These are phyloP conservation scores for Hydrozoanthus gracilis DNA, from an alignment of 92 coral and sea anemone genomes.

Conservation along the genomic window DNA sequence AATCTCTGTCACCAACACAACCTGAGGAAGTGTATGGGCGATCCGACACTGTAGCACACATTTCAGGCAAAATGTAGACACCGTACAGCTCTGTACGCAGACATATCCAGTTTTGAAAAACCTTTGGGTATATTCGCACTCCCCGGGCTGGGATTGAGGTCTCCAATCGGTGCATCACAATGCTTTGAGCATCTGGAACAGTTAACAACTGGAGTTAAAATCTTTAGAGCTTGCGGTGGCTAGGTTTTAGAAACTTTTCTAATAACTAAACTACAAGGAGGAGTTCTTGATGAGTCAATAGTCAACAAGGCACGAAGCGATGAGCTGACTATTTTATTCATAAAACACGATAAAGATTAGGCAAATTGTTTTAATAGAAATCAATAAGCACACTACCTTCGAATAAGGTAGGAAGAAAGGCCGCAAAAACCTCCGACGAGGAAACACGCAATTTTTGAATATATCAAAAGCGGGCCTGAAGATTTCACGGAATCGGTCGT, in stretches of 20 bases:
- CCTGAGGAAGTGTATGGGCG: slow-evolving; percentile 46
- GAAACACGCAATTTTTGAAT: too few species aligned
- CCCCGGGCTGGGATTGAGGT: slow-evolving; percentile 82
- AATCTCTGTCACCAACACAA: slow-evolving; percentile 84
- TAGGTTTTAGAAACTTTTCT: neutral
- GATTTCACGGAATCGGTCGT: too few species aligned
- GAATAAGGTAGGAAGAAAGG: too few species aligned
- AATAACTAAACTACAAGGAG: neutral
- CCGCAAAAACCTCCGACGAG: too few species aligned
- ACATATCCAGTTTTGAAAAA: slow-evolving; percentile 84
- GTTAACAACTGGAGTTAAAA: neutral
- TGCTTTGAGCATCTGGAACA: slow-evolving; percentile 73
- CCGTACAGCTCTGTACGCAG: slow-evolving; percentile 90
- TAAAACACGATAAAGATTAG: too few species aligned
- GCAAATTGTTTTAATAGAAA: too few species aligned
- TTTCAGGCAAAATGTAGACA: slow-evolving; percentile 69
- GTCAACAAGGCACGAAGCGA: too few species aligned
- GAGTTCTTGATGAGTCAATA: too few species aligned
- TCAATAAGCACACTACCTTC: too few species aligned
- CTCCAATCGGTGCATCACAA: slow-evolving; percentile 64
- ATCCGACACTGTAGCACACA: slow-evolving; percentile 78
- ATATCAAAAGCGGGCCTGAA: too few species aligned
- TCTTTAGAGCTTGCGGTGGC: too few species aligned
- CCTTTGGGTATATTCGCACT: slow-evolving; percentile 71
- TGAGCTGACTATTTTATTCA: too few species aligned